phyloP scores from a whole-genome alignment of 2,888 invertebrate species.

The Ptilodon capucinus region DNA sequence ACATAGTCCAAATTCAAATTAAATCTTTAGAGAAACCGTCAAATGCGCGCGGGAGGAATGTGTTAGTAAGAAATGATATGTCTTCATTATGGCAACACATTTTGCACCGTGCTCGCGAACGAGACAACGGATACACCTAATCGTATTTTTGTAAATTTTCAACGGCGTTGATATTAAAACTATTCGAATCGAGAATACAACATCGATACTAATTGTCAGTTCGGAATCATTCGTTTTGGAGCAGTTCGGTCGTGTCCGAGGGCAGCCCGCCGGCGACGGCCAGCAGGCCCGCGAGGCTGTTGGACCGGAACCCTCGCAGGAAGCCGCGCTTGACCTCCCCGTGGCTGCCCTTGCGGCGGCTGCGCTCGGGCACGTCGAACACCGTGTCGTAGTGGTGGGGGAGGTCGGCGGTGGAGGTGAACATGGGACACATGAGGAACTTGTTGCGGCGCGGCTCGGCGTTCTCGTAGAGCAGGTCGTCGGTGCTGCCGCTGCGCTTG shows the following conservation, averaged over 20 bases:
- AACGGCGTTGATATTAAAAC: neutral
- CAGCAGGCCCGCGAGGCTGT: slow-evolving; percentile 60
- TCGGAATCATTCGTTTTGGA: slow-evolving; percentile 58
- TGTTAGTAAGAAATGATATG: slow-evolving; percentile 72
- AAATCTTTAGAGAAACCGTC: neutral
- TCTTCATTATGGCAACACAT: slow-evolving; percentile 71
- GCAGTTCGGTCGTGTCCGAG: slow-evolving; percentile 62
- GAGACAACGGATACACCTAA: slow-evolving; percentile 3
- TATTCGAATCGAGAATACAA: neutral
- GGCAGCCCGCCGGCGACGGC: slow-evolving; percentile 48
- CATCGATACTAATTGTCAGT: neutral
- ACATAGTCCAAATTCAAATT: slow-evolving; percentile 20
- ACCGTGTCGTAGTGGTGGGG: slow-evolving; percentile 84
- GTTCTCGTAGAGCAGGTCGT: slow-evolving; percentile 60
- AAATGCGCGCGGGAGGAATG: slow-evolving; percentile 53
- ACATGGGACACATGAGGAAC: slow-evolving; percentile 82
- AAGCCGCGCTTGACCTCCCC: slow-evolving; percentile 55
- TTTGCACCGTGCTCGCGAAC: slow-evolving; percentile 47
- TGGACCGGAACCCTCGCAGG: slow-evolving; percentile 61
- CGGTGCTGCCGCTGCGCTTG: slow-evolving; percentile 65
- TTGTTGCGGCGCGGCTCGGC: slow-evolving; percentile 48
- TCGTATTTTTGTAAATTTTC: neutral
- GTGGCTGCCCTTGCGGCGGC: slow-evolving; percentile 41
- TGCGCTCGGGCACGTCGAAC: slow-evolving; percentile 59
- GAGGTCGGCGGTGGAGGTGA: slow-evolving; percentile 62